phyloP scores from a whole-genome alignment of 2,113 vertebrate species.

The Sylvilagus bachmani region DNA sequence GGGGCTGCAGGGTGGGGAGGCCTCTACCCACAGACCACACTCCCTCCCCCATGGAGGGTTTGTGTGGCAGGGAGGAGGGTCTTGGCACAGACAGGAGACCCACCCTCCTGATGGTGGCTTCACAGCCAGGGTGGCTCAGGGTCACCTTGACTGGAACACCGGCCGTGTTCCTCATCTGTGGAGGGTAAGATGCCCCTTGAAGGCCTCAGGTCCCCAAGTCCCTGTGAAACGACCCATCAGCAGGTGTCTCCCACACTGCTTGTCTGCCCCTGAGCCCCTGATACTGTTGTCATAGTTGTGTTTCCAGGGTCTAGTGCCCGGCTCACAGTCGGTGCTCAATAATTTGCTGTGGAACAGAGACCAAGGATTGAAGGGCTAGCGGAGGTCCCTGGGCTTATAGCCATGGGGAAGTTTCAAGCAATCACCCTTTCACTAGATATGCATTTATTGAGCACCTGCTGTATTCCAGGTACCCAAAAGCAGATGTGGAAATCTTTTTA shows the following conservation, averaged over 20 bases:
- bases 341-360: neutral
- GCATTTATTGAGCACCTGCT: neutral
- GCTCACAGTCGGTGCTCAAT: neutral
- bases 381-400: neutral
- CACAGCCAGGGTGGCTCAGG: neutral
- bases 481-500: neutral
- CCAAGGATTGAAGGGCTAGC: neutral
- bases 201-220: neutral
- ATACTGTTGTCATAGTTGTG: neutral
- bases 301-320: neutral
- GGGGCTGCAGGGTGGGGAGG: neutral
- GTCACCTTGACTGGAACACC: neutral
- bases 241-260: neutral
- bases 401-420: neutral
- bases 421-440: neutral
- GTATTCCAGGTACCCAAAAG: neutral
- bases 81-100: neutral
- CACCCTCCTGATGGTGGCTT: neutral
- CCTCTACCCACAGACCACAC: neutral
- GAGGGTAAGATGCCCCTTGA: neutral
- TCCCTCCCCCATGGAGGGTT: neutral
- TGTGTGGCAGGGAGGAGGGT: too few relatives aligned
- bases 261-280: neutral
- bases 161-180: neutral
- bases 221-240: neutral